Conservation (phyloP, 2,888 invertebrate species). For the Lasioglossum villosulum region DNA sequence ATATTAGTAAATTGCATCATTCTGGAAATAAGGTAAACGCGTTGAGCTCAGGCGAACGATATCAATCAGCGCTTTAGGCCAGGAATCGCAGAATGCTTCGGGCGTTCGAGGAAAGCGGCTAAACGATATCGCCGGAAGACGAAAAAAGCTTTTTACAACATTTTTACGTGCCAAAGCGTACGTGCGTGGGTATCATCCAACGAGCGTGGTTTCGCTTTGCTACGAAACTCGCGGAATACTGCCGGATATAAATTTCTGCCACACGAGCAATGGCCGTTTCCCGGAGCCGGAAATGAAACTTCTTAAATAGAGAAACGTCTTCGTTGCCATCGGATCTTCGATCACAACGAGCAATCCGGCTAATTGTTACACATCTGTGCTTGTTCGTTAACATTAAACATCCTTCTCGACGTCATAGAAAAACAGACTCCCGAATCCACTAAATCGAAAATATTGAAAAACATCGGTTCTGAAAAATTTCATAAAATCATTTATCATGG, state of each 20-base stretch:
- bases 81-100: background rate
- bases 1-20: background rate
- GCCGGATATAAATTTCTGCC: conserved; percentile 12
- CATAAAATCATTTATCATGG: background rate
- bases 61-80: conserved; percentile 1
- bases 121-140: background rate
- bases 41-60: background rate
- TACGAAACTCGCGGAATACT: background rate
- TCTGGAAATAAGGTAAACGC: background rate
- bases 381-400: background rate
- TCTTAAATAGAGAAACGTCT: conserved; percentile 21
- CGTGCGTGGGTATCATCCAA: conserved; percentile 30
- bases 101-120: background rate
- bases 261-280: background rate
- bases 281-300: conserved; percentile 16
- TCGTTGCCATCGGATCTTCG: background rate
- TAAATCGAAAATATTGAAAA: background rate
- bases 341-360: background rate
- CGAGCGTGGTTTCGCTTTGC: background rate
- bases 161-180: background rate
- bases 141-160: background rate
- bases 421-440: background rate
- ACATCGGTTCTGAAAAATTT: background rate
- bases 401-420: background rate
- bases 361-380: background rate